Evolutionary conservation across 2,888 invertebrate genomes (phyloP).

Genomic region (Arrhopalites spinosus): DNA sequence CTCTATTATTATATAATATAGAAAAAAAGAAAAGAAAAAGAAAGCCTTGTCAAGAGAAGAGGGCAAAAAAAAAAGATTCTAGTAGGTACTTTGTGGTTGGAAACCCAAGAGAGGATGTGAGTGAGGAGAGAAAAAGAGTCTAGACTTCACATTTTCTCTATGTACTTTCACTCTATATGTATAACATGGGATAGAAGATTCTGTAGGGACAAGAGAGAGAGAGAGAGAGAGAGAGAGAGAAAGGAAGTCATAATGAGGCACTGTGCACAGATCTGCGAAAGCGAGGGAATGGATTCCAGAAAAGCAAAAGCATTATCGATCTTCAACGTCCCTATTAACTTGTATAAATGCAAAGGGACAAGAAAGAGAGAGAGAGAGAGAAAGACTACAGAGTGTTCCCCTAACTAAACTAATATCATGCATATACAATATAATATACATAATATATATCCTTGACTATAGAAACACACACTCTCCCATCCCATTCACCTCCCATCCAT

Average conservation of each 20-base stretch:
- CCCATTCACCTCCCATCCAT: too few species aligned
- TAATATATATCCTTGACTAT: neutral
- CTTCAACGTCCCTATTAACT: constrained; percentile 34
- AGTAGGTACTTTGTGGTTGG: constrained; percentile 7
- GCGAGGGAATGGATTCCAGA: constrained; percentile 23
- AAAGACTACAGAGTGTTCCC: neutral
- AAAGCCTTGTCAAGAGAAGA: too few species aligned
- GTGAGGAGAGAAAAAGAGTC: neutral
- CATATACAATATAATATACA: neutral
- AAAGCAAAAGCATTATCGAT: constrained; percentile 44
- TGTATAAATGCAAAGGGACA: constrained; percentile 25
- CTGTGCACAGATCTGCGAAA: neutral
- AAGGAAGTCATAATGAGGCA: constrained; percentile 43
- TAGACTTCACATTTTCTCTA: too few species aligned
- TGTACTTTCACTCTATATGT: too few species aligned
- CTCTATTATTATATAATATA: neutral
- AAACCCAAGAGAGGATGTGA: constrained; percentile 8
- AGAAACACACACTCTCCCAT: neutral
- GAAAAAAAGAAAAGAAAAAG: neutral
- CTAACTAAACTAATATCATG: constrained; percentile 5
- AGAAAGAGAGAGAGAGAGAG: constrained; percentile 14
- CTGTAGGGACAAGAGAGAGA: neutral
- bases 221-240: constrained; percentile 15
- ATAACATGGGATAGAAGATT: too few species aligned
- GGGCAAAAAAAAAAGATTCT: too few species aligned